phyloP scores from a whole-genome alignment of 2,113 vertebrate genomes.

The Pipra filicauda region DNA sequence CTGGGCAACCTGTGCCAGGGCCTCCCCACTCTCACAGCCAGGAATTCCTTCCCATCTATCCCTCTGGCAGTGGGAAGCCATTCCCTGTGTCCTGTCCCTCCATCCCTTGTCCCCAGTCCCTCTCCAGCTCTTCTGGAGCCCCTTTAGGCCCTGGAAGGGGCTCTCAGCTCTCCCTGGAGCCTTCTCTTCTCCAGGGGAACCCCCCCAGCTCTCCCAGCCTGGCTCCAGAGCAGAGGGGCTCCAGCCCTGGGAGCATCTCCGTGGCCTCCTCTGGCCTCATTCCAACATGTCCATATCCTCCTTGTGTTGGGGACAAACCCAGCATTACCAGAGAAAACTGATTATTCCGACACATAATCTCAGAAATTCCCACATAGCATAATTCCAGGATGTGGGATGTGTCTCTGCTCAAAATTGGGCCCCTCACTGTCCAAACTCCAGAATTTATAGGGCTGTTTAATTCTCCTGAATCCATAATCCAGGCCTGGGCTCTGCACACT shows the following conservation, averaged over 20 bases:
- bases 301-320: not conserved
- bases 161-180: not conserved
- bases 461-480: not conserved
- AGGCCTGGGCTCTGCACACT: fast-evolving
- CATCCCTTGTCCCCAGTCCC: not conserved
- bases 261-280: not conserved
- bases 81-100: not conserved
- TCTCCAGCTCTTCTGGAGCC: not conserved
- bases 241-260: not conserved
- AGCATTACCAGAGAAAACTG: not conserved
- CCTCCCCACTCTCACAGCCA: not conserved
- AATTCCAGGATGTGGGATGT: not conserved
- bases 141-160: not conserved
- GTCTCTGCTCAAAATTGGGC: not conserved
- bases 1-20: not conserved
- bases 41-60: not conserved
- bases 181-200: not conserved
- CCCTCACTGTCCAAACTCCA: not conserved
- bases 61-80: not conserved
- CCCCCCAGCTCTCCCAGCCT: not conserved
- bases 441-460: not conserved
- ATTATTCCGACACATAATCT: fast-evolving
- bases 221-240: not conserved
- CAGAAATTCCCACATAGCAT: fast-evolving
- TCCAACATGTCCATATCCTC: not conserved